Base-by-base conservation (phyloP, 2,797 vertebrate species). In the Protonibea diacanthus region DNA sequence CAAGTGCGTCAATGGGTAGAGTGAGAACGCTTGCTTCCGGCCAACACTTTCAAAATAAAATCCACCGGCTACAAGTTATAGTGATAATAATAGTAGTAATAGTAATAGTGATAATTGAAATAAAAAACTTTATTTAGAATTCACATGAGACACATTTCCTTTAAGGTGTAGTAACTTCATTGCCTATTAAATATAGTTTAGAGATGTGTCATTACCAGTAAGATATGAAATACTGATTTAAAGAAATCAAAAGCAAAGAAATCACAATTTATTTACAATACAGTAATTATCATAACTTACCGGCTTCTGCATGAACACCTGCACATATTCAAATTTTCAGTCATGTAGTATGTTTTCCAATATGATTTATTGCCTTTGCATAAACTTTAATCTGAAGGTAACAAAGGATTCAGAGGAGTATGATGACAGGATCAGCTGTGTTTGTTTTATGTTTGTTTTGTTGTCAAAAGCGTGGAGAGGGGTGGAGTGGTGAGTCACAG, bases 21-120 rank as follows among this genome's bases (percentile, higher is more conserved):
- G 25, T 12, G 18, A 53, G 15, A 13, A 0, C 13, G 20, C 15
- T 0, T 1, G 4, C 61, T 80, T 88, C 84, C 84, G 57, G 38
- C 0, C 3, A 17, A 5, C 0, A 40, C 61, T 81, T 86, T 87
- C 85, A 90, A 82, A 89, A 84, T 86, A 90, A 88, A 78, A 64
- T 0, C 5, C 11, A 18, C 0, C 10, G 2, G 2, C 12, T 13
- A 2, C n/a, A 2, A 0, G 1, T 38, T 8, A 5, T 42, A 29
- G 29, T 33, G 29, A 33, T 33, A 27, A 5, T 4, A 27, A 29
- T 12, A 12, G 2, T 5, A 3, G 14, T 33, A 1, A 11, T 20
- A 29, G 29, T 42, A 40, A 42, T 9, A 12, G 6, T 5, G 4
- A 14, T 25, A 1, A 18, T 15, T 27, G 0, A 15, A 18, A 29